Base-by-base conservation (phyloP, 2,888 invertebrate genomes). In the Stenoptilia bipunctidactyla region DNA sequence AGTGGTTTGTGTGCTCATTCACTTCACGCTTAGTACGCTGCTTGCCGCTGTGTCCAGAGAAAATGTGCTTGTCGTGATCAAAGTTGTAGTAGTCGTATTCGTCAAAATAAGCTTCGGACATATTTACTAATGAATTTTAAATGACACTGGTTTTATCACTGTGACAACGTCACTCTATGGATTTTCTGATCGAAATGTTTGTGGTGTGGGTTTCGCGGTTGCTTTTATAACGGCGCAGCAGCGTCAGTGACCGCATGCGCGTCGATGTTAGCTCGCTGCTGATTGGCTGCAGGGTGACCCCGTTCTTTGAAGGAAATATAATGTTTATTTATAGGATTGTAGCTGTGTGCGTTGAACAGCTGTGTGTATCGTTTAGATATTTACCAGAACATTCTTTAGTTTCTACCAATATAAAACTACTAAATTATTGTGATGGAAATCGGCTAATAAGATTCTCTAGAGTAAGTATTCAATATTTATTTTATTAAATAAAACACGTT, bases 61-160 rank as follows among this genome's bases (percentile, higher is more conserved):
- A 91, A 48, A 96, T 89, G 69, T 93, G 91, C 77, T 96, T 96
- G 73, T 95, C 96, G 85, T 93, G 90, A 57, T 94, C 94, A 76
- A 92, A 96, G 80, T 96, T 96, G 87, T 94, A 97, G 67, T 95
- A 93, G 66, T 97, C 97, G 88, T 94, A 95, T 66, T 94, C 90
- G 83, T 97, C 96, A 70, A 92, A 91, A 83, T 92, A 89, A 58
- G 86, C 85, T 77, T 93, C 93, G 61, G 93, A 93, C 94, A 94
- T 93, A 68, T 76, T 87, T 77, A 56, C 50, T 3, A 5, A 20
- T 20, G 8, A 8, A 3, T 20, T 20, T 5, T 20, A 20, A 20
- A 5, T 20, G 51, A 61, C 20, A 20, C 20, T 8, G 8, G 8
- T 5, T 58, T 66, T 58, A 45, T 47, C 52, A 47, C 55, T 35